These are phyloP conservation scores for Microcebus murinus DNA, from an alignment of 2,113 vertebrate species.

Conservation along the genomic window DNA sequence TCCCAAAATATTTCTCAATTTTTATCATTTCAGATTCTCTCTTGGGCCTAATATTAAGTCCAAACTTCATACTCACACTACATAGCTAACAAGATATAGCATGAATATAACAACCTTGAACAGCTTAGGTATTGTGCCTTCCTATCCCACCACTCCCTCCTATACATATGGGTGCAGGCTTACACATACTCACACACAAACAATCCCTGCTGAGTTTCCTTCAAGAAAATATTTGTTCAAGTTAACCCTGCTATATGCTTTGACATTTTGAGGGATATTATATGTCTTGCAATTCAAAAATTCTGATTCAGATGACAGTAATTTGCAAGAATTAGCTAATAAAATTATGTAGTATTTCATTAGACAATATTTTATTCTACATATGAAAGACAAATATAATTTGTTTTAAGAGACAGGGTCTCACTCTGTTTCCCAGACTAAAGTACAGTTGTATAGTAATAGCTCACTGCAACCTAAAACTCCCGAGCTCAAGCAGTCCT, in stretches of 20 bases:
- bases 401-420: not conserved
- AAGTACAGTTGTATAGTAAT: too few species aligned
- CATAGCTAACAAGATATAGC: not conserved
- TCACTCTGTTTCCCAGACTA: too few species aligned
- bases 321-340: constrained; percentile 28
- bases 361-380: not conserved
- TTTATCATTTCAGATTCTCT: constrained; percentile 20
- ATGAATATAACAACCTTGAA: not conserved
- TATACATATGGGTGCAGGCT: not conserved
- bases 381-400: not conserved
- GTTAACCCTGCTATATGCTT: not conserved
- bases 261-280: constrained; percentile 1
- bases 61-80: not conserved
- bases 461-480: too few species aligned
- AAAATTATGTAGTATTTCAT: not conserved
- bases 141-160: not conserved
- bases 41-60: not conserved
- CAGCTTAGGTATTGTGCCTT: rapidly evolving
- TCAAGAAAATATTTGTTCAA: not conserved
- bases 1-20: not conserved
- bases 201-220: not conserved
- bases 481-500: too few species aligned
- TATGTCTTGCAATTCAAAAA: not conserved
- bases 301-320: constrained; percentile 1
- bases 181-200: not conserved